Evolutionary conservation across 2,113 vertebrate species (phyloP).

Genomic region (Syngnathus typhle): DNA sequence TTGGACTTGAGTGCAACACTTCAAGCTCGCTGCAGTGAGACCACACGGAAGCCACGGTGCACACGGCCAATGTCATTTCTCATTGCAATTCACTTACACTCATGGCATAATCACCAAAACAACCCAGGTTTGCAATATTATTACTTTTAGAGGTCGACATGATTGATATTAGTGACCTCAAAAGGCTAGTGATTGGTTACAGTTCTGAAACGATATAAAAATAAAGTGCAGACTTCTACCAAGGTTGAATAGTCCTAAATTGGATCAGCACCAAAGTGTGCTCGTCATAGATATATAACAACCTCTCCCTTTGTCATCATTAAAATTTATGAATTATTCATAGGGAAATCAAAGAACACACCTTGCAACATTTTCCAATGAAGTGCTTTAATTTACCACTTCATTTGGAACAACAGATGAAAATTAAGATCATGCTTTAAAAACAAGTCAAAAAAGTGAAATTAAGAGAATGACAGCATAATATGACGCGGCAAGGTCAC

Average conservation of each 20-base stretch:
- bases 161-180: slow-evolving; percentile 7
- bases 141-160: slow-evolving; percentile 7
- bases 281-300: not conserved
- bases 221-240: not conserved
- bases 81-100: slow-evolving; percentile 5
- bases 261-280: slow-evolving; percentile 2
- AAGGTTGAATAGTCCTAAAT: slow-evolving; percentile 5
- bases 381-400: not conserved
- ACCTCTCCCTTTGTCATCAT: slow-evolving; percentile 2
- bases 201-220: slow-evolving; percentile 1
- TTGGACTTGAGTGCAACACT: not conserved
- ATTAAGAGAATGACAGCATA: not conserved
- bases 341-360: not conserved
- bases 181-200: slow-evolving; percentile 5
- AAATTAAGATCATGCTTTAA: not conserved
- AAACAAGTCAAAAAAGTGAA: not conserved
- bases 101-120: not conserved
- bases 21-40: not conserved
- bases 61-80: slow-evolving; percentile 1
- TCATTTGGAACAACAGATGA: not conserved
- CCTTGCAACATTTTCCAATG: not conserved
- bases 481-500: not conserved
- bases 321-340: slow-evolving; percentile 5
- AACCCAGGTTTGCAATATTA: not conserved
- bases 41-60: not conserved